Base-by-base conservation (phyloP, 64 coral and sea anemone genomes). In the Stichodactyla mertensii region DNA sequence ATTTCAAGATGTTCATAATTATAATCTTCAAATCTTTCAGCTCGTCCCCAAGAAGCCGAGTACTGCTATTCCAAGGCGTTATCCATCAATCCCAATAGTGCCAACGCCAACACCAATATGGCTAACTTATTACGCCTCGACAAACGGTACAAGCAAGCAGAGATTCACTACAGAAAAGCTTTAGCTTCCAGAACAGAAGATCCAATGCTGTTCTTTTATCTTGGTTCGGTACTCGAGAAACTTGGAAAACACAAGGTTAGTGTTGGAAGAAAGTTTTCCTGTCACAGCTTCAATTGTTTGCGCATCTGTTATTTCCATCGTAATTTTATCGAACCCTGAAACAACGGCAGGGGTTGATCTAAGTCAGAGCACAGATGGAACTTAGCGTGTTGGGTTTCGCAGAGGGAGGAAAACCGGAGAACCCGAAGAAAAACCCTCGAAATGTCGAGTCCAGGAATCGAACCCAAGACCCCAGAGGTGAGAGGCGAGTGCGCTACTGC, bases 201-300 rank as follows among this genome's bases (percentile, higher is more conserved):
- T 26, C 87, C 87, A 22, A 55, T 86, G 53, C 81, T 95, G 20
- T 82, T 85, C 26, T 91, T 87, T 61, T 83, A 90, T 70, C 87
- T 92, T 61, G 93, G 86, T 36, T 83, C 86, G n/a, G 93, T 95
- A 0, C 55, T 95, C 81, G 93, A 95, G 51, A 92, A 95, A 52
- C 87, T 95, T 20, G 89, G 89, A 23, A 88, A 89, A 70, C 19
- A 36, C 12, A 92, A 92, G 89, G 93, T 95, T 64, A 80, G 51
- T 23, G 18, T 20, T 45, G 10, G 19, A 19, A 78, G 9, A 1
- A 23, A 45, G 36, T 45, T 45, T 45, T 45, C 36, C 36, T 45
- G 36, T 45, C 36, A 45, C 36, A 45, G 36, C 36, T 45, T 45
- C 36, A 45, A 45, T 1, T 45, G 36, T 45, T 45, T 45, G 36